Percentiles rank a stretch among this genome's conserved stretches.
phyloP scores from a whole-genome alignment of 2,113 vertebrate species.

The Castor canadensis region DNA sequence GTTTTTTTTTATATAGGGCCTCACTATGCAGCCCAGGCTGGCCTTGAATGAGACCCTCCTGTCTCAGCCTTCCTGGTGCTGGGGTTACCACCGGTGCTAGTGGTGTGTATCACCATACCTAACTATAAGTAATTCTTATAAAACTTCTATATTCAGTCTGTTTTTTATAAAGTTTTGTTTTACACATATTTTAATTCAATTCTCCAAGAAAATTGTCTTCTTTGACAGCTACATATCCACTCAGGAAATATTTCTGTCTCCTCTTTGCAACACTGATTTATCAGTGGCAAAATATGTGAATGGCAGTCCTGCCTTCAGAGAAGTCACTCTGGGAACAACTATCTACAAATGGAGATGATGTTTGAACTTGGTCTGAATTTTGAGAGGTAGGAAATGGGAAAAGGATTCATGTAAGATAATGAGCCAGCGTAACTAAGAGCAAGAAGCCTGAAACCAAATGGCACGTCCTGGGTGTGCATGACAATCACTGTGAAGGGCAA shows the following conservation, averaged over 20 bases:
- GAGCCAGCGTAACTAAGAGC: background rate
- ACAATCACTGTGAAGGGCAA: background rate
- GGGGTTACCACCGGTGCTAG: background rate
- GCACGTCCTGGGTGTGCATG: background rate
- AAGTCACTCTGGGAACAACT: background rate
- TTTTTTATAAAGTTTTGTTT: slow-evolving; percentile 10
- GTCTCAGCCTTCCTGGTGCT: too few relatives aligned
- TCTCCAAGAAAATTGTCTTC: background rate
- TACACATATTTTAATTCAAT: background rate
- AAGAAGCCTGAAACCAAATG: background rate
- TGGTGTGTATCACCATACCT: background rate
- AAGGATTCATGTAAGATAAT: background rate
- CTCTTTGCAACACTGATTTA: background rate
- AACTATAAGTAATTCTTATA: too few relatives aligned
- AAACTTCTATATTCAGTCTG: background rate
- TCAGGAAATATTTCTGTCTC: background rate
- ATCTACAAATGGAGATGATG: background rate
- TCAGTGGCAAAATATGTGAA: background rate
- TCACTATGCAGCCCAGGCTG: background rate
- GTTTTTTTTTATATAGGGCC: background rate
- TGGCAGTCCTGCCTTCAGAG: background rate
- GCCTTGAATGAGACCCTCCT: background rate
- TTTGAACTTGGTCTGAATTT: background rate
- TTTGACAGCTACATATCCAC: background rate
- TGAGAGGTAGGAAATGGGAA: background rate